Percentiles rank a stretch among this genome's conserved stretches.
phyloP scores from a whole-genome alignment of 2,113 vertebrate genomes.

The Eclectus roratus region DNA sequence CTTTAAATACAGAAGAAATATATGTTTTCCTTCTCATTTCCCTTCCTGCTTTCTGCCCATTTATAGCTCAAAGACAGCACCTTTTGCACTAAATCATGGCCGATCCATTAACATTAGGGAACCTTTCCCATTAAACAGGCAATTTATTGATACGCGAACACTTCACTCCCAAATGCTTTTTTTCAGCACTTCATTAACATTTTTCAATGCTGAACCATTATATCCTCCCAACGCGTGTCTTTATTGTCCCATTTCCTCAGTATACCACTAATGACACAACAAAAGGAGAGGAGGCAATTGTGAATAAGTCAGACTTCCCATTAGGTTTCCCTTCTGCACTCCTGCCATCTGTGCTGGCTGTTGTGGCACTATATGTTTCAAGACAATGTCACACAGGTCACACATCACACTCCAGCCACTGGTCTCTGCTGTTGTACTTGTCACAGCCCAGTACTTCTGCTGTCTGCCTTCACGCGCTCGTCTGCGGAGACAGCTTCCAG shows the following conservation, averaged over 20 bases:
- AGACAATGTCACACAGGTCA: neutral
- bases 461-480: accelerated
- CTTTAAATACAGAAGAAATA: neutral
- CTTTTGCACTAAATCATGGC: neutral
- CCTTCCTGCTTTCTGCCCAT: neutral
- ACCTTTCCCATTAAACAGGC: neutral
- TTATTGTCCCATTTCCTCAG: neutral
- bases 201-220: conserved; percentile 12
- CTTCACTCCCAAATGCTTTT: neutral
- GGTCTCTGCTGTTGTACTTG: neutral
- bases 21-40: neutral
- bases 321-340: neutral
- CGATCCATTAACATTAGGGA: neutral
- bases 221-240: neutral
- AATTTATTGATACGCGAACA: neutral
- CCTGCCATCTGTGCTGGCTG: neutral
- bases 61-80: neutral
- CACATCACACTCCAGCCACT: neutral
- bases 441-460: neutral
- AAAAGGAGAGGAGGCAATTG: neutral
- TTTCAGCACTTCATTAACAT: conserved; percentile 13
- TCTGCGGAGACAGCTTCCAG: neutral
- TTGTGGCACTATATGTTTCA: accelerated
- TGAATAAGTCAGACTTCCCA: neutral
- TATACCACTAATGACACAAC: neutral